phyloP scores from a whole-genome alignment of 2,888 invertebrate genomes.

The Meganola albula region DNA sequence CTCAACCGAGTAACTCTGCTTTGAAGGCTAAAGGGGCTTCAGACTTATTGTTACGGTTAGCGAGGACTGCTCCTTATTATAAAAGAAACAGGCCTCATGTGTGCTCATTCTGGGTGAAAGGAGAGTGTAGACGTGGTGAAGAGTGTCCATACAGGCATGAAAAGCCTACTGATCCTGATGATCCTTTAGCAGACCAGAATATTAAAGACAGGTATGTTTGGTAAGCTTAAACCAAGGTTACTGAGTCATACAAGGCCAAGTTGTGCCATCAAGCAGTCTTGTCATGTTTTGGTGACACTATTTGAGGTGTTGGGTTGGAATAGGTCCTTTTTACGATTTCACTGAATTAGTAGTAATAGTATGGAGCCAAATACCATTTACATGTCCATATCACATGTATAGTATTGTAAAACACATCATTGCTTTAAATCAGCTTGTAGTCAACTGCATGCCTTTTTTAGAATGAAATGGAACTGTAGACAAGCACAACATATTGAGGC shows the following conservation, averaged over 20 bases:
- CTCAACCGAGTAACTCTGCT: conserved; percentile 79
- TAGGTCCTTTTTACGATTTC: too few species aligned
- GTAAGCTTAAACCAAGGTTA: not conserved
- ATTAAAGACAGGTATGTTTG: conserved; percentile 86
- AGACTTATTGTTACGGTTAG: conserved; percentile 90
- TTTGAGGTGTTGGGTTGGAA: too few species aligned
- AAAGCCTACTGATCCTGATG: conserved; percentile 97
- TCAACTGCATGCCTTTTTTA: too few species aligned
- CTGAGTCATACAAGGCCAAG: not conserved
- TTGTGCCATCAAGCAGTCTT: too few species aligned
- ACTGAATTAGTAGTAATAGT: too few species aligned
- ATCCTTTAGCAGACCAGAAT: conserved; percentile 96
- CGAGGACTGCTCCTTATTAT: conserved; percentile 95
- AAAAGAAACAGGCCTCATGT: conserved; percentile 96
- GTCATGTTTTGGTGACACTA: too few species aligned
- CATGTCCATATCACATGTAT: too few species aligned
- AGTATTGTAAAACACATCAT: too few species aligned
- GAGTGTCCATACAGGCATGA: conserved; percentile 98
- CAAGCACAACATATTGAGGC: not conserved
- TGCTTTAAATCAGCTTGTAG: too few species aligned
- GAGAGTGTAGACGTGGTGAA: conserved; percentile 96
- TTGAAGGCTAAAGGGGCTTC: conserved; percentile 86
- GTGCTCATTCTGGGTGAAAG: conserved; percentile 99
- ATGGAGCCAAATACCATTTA: too few species aligned
- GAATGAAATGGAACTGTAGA: too few species aligned